These are phyloP conservation scores for Sinocyclocheilus maitianheensis DNA, from an alignment of 2,113 vertebrate genomes.

Conservation along the genomic window DNA sequence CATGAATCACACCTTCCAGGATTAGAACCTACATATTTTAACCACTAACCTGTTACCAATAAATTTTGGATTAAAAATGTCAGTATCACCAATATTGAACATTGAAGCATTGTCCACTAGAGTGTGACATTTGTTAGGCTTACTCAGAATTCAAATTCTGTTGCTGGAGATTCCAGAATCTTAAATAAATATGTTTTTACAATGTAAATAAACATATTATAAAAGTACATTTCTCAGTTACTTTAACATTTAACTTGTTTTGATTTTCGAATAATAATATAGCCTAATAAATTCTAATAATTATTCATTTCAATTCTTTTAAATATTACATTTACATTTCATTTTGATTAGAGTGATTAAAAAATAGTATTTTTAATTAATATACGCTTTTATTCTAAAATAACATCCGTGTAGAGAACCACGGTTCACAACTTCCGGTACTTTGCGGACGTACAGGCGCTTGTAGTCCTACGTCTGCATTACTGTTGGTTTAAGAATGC, in stretches of 20 bases:
- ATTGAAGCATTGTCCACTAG: not conserved
- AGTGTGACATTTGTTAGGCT: not conserved
- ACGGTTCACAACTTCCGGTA: not conserved
- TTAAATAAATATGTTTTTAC: not conserved
- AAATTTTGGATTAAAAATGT: not conserved
- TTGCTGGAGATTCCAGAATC: not conserved
- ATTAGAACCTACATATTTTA: not conserved
- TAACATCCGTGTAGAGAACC: not conserved
- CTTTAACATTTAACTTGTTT: not conserved
- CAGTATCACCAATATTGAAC: not conserved
- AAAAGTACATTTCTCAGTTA: not conserved
- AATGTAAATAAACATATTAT: not conserved
- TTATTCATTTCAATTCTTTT: not conserved
- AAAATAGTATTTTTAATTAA: not conserved
- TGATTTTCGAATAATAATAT: too few relatives aligned
- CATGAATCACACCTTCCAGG: too few relatives aligned
- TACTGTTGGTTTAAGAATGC: not conserved
- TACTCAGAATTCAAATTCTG: too few relatives aligned
- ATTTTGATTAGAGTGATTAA: not conserved
- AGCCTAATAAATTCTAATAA: too few relatives aligned
- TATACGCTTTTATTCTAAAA: conserved; percentile 17
- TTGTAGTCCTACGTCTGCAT: not conserved
- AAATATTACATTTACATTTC: not conserved
- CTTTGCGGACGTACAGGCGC: not conserved
- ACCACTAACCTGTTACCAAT: not conserved